These are phyloP conservation scores for Calypte anna DNA, from an alignment of 2,113 vertebrate genomes.

Conservation along the genomic window DNA sequence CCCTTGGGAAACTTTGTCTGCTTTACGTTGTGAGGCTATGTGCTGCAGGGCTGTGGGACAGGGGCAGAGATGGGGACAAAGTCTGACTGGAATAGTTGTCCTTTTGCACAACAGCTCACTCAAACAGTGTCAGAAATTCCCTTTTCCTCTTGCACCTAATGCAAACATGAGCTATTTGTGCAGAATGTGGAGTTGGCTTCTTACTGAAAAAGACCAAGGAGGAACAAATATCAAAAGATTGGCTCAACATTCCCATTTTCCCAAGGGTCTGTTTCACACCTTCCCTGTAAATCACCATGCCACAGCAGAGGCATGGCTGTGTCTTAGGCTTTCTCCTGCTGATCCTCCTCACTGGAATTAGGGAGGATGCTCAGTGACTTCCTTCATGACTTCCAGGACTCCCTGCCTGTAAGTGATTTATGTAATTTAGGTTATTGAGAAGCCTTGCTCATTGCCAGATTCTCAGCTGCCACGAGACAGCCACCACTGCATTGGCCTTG, in stretches of 20 bases:
- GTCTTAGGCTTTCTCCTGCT: background rate
- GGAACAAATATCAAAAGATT: background rate
- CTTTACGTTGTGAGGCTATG: background rate
- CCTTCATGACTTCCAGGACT: background rate
- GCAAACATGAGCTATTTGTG: background rate
- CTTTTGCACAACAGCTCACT: background rate
- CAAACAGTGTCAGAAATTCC: background rate
- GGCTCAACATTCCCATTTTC: background rate
- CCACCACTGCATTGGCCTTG: background rate
- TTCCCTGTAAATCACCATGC: background rate
- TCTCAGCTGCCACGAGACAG: background rate
- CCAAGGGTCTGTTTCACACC: fast-evolving
- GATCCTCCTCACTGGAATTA: background rate
- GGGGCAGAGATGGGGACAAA: background rate
- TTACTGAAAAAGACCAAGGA: background rate
- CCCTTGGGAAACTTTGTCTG: background rate
- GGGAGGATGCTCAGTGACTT: background rate
- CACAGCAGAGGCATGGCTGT: fast-evolving
- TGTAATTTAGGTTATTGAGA: background rate
- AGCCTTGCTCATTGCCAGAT: background rate
- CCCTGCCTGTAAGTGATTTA: background rate
- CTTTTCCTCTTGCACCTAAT: background rate
- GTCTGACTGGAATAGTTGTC: background rate
- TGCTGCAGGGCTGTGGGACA: background rate
- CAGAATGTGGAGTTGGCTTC: background rate